Conservation (phyloP, 2,888 invertebrate genomes). For the Euplagia quadripunctaria region DNA sequence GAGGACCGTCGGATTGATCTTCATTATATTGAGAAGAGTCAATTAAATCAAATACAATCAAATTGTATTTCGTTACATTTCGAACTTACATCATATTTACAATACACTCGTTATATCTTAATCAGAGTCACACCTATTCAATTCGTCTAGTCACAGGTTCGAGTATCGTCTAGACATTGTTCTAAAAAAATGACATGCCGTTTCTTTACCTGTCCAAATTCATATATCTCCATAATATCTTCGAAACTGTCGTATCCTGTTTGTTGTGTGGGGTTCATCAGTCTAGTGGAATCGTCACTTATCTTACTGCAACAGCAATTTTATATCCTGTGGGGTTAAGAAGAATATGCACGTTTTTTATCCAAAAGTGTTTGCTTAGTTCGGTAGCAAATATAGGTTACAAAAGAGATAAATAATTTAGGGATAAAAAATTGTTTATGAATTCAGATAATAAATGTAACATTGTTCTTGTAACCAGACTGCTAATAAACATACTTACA, state of each 20-base stretch:
- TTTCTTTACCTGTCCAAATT: constrained; percentile 64
- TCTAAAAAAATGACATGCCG: not conserved
- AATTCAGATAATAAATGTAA: too few relatives aligned
- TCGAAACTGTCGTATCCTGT: constrained; percentile 51
- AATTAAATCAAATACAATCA: too few relatives aligned
- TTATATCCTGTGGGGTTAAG: constrained; percentile 54
- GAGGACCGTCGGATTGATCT: too few relatives aligned
- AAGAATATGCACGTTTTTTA: not conserved
- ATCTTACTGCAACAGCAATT: constrained; percentile 60
- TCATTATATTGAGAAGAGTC: too few relatives aligned
- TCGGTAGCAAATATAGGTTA: not conserved
- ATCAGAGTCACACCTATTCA: too few relatives aligned
- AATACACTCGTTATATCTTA: too few relatives aligned
- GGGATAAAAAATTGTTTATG: too few relatives aligned
- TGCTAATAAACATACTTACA: too few relatives aligned
- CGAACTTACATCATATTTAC: too few relatives aligned
- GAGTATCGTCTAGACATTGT: not conserved
- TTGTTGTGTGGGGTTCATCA: constrained; percentile 50
- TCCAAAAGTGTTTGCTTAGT: not conserved
- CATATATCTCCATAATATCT: constrained; percentile 61
- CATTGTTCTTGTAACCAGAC: too few relatives aligned
- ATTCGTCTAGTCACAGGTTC: too few relatives aligned
- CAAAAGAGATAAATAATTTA: not conserved
- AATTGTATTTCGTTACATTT: too few relatives aligned
- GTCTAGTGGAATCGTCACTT: constrained; percentile 51